Evolutionary conservation across 2,888 invertebrate species (phyloP).

Genomic region (Dryobota labecula): DNA sequence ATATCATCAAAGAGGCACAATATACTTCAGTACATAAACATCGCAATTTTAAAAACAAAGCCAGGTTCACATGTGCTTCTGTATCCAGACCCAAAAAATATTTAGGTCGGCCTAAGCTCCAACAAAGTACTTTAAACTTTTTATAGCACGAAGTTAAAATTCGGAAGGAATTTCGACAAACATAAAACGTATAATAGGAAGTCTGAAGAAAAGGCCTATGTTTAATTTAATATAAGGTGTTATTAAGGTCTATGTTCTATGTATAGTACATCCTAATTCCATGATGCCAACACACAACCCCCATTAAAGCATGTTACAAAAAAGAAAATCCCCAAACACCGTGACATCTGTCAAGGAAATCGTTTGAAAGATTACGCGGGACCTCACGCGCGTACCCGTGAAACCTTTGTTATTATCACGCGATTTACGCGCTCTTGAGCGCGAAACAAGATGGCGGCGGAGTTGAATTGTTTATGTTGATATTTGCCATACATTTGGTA

Average conservation of each 20-base stretch:
- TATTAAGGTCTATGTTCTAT: too few species aligned
- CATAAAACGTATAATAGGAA: not conserved
- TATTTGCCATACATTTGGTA: conserved; percentile 9
- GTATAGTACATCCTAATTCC: too few species aligned
- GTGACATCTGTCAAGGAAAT: conserved; percentile 29
- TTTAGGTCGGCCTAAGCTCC: conserved; percentile 9
- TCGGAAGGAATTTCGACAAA: not conserved
- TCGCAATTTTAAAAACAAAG: conserved; percentile 23
- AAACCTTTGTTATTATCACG: conserved; percentile 20
- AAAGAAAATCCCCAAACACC: not conserved
- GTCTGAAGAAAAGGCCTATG: not conserved
- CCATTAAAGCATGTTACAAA: not conserved
- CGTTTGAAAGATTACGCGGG: conserved; percentile 45
- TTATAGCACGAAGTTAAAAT: conserved; percentile 6
- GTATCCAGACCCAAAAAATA: conserved; percentile 10
- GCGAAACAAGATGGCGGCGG: conserved; percentile 38
- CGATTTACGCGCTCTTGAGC: conserved; percentile 27
- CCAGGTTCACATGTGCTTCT: conserved; percentile 4
- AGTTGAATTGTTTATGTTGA: conserved; percentile 16
- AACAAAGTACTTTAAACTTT: conserved; percentile 29
- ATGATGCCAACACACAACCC: not conserved
- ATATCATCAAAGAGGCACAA: not conserved
- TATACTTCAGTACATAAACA: not conserved
- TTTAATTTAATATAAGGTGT: too few species aligned
- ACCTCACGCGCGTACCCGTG: not conserved